phyloP scores from a whole-genome alignment of 2,888 invertebrate species.

The Ophion ventricosus region DNA sequence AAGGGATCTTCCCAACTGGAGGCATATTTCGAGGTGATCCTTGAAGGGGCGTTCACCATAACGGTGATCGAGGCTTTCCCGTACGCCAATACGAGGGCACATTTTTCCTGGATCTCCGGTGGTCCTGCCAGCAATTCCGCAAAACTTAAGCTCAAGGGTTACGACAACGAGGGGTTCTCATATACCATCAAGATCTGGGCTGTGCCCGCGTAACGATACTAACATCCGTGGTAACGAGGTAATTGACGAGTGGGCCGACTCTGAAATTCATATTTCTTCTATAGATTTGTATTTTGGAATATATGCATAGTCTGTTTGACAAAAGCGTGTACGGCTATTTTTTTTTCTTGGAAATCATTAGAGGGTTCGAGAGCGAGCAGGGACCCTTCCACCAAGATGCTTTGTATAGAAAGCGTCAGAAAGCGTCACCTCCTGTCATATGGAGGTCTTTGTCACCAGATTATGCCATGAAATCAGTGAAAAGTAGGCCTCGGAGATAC shows the following conservation, averaged over 20 bases:
- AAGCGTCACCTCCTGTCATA: too few relatives aligned
- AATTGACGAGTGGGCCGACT: not conserved
- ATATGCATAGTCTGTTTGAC: too few relatives aligned
- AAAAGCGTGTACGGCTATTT: too few relatives aligned
- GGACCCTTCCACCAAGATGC: too few relatives aligned
- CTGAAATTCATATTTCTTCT: not conserved
- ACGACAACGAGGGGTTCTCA: slow-evolving; percentile 83
- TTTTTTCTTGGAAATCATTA: too few relatives aligned
- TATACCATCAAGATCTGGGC: slow-evolving; percentile 84
- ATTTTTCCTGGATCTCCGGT: slow-evolving; percentile 80
- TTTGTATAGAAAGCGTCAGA: too few relatives aligned
- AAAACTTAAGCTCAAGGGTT: slow-evolving; percentile 82
- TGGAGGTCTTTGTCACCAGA: too few relatives aligned
- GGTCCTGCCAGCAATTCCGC: slow-evolving; percentile 83
- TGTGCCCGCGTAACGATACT: slow-evolving; percentile 29
- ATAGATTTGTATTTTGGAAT: too few relatives aligned
- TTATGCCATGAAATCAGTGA: too few relatives aligned
- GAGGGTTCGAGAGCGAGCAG: too few relatives aligned
- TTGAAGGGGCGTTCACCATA: slow-evolving; percentile 82
- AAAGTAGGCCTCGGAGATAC: too few relatives aligned
- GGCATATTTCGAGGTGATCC: slow-evolving; percentile 78
- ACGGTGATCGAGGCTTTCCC: slow-evolving; percentile 82
- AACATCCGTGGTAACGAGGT: not conserved
- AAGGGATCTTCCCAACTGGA: slow-evolving; percentile 66
- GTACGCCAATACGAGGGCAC: slow-evolving; percentile 77